Evolutionary conservation across 37 sponge, comb jelly and placozoan genomes (phyloP).

Genomic region (Tethya wilhelma): DNA sequence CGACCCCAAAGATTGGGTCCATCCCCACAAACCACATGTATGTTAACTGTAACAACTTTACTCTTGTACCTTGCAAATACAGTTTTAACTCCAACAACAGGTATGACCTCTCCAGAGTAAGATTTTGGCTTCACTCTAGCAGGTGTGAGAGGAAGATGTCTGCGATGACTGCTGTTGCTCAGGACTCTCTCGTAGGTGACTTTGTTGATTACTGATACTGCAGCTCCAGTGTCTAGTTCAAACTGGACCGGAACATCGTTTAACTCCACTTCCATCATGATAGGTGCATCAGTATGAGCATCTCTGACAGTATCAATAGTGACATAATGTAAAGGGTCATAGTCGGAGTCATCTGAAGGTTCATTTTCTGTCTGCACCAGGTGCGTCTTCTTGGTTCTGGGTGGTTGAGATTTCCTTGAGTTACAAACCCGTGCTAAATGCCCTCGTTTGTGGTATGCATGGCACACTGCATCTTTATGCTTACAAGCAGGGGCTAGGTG

Average conservation of each 20-base stretch:
- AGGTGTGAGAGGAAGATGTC: not conserved
- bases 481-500: constrained; percentile 11
- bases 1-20: constrained; percentile 55
- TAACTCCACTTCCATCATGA: not conserved
- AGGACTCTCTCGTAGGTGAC: not conserved
- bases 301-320: too few relatives aligned
- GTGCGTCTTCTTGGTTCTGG: not conserved
- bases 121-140: constrained; percentile 2
- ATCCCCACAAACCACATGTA: constrained; percentile 32
- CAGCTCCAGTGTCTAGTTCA: constrained; percentile 48
- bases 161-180: not conserved
- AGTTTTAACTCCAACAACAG: constrained; percentile 13
- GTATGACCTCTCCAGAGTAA: constrained; percentile 39
- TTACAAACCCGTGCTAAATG: constrained; percentile 30
- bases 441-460: not conserved
- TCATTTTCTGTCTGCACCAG: not conserved
- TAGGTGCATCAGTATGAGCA: too few relatives aligned
- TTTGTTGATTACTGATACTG: constrained; percentile 21
- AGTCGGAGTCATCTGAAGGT: not conserved
- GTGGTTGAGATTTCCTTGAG: not conserved
- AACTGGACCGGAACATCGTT: constrained; percentile 19
- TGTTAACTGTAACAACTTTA: not conserved
- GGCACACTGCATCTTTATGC: constrained; percentile 13
- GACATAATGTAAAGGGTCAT: too few relatives aligned
- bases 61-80: constrained; percentile 19